Percentiles rank a stretch among this genome's conserved stretches.
These are phyloP conservation scores for Drosophila algonquin DNA, from an alignment of 2,888 invertebrate species.

Conservation along the genomic window DNA sequence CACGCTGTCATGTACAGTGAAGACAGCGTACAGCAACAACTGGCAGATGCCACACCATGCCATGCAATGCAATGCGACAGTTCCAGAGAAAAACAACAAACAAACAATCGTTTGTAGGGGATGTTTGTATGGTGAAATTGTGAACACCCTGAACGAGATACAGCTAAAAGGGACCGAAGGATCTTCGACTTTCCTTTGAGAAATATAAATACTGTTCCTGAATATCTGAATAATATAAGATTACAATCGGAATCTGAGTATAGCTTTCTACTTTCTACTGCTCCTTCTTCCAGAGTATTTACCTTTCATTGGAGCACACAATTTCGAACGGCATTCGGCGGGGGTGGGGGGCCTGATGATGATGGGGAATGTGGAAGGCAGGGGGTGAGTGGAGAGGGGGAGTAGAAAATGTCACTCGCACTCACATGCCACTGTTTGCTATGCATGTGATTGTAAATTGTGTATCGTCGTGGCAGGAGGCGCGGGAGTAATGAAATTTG, in stretches of 20 bases:
- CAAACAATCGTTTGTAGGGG: not conserved
- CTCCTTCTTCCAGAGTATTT: slow-evolving; percentile 8
- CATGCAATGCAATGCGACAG: slow-evolving; percentile 33
- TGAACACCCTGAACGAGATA: not conserved
- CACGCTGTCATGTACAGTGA: slow-evolving; percentile 76
- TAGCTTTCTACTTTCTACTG: not conserved
- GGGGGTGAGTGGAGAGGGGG: not conserved
- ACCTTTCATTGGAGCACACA: not conserved
- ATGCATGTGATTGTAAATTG: slow-evolving; percentile 75
- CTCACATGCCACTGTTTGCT: slow-evolving; percentile 56
- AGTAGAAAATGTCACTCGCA: slow-evolving; percentile 58
- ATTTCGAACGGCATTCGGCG: not conserved
- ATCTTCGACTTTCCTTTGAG: no score
- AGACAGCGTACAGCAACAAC: slow-evolving; percentile 33
- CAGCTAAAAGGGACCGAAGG: no score
- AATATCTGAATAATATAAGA: no score
- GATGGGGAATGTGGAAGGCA: slow-evolving; percentile 28
- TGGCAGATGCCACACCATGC: slow-evolving; percentile 14
- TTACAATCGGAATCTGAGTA: no score
- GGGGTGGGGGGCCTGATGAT: slow-evolving; percentile 9
- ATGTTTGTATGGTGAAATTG: not conserved
- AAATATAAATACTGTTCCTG: no score
- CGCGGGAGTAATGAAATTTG: slow-evolving; percentile 74
- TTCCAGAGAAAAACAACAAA: slow-evolving; percentile 20
- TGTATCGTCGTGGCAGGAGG: slow-evolving; percentile 68